Evolutionary conservation across 2,888 invertebrate genomes (phyloP), one percentile per base, ranked within the genome.

Genomic region (Dichetophora obliterata): DNA sequence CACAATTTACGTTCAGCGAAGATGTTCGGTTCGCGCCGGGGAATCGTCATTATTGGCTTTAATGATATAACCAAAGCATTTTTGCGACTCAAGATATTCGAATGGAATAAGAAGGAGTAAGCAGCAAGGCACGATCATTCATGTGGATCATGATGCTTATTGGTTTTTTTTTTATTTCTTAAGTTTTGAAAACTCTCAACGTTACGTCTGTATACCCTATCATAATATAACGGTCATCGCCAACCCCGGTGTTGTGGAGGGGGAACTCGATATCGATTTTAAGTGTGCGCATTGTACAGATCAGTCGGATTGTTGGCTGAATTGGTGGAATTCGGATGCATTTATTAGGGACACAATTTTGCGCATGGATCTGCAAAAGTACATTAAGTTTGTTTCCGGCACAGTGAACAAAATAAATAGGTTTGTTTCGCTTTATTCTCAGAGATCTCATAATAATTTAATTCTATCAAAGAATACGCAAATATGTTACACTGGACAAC

Each of bases 11-110:
- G 75, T 3, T 80, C 79, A 0, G 77, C 84, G 3, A 80, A 76
- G 37, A 76, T 70, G 11, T 80, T 83, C 65, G 86, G 84, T n/a
- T 80, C 81, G 5, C 70, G 78, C 4, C 77, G 59, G 6, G 54
- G 81, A 2, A 57, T 87, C 14, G 82, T 87, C 0, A 81, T 88
- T 4, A 65, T 87, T 5, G 88, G 88, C 0, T 85, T 86, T 43
- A 84, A 82, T 6, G 82, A 84, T 70, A 78, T 82, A 3, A 83
- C 84, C 57, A 83, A 84, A 6, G 85, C 86, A 0, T 83, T 87
- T 19, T 50, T 88, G 5, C 83, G 86, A 1, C 76, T 82, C 6
- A 77, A 86, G 76, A 75, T 86, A 3, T 88, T 85, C 50, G 77
- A 80, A 24, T 86, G 86, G 85, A 84, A 84, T 63, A 78, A 78